Conservation (phyloP, 2,888 invertebrate genomes). For the Geotrupes spiniger region DNA sequence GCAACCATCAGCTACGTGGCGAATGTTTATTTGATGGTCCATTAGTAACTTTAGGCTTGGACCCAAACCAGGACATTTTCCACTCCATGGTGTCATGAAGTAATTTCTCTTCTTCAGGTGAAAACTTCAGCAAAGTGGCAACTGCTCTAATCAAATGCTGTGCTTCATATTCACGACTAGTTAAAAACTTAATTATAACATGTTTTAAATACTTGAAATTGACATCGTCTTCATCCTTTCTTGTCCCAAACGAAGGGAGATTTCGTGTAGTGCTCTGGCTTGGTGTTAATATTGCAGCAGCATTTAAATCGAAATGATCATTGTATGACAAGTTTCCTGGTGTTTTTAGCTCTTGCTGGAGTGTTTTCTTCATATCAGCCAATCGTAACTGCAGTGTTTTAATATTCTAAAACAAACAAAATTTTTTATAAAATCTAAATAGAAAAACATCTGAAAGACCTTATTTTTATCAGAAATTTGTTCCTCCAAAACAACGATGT, state of each 20-base stretch:
- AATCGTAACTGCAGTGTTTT: slow-evolving; percentile 85
- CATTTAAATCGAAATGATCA: slow-evolving; percentile 51
- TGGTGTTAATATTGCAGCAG: slow-evolving; percentile 64
- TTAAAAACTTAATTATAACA: slow-evolving; percentile 89
- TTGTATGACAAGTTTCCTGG: slow-evolving; percentile 54
- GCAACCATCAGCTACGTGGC: slow-evolving; percentile 55
- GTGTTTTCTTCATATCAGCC: slow-evolving; percentile 86
- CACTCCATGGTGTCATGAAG: slow-evolving; percentile 76
- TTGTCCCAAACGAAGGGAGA: slow-evolving; percentile 16
- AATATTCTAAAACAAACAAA: slow-evolving; percentile 63
- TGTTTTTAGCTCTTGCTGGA: slow-evolving; percentile 77
- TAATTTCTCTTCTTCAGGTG: slow-evolving; percentile 82
- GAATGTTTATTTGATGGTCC: slow-evolving; percentile 18
- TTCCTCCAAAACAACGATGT: slow-evolving; percentile 57
- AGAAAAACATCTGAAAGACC: slow-evolving; percentile 40
- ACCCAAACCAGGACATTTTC: slow-evolving; percentile 72
- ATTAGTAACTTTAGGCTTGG: slow-evolving; percentile 48
- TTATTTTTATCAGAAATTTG: slow-evolving; percentile 65
- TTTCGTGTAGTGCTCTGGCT: slow-evolving; percentile 53
- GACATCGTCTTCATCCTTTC: slow-evolving; percentile 61
- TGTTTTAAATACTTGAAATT: slow-evolving; percentile 88
- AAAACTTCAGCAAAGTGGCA: slow-evolving; percentile 77
- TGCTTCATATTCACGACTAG: slow-evolving; percentile 83
- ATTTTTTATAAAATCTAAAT: slow-evolving; percentile 7
- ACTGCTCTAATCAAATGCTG: slow-evolving; percentile 87